Evolutionary conservation across 2,888 invertebrate genomes (phyloP), one percentile per base, ranked within the genome.

Genomic region (Resseliella maxima): DNA sequence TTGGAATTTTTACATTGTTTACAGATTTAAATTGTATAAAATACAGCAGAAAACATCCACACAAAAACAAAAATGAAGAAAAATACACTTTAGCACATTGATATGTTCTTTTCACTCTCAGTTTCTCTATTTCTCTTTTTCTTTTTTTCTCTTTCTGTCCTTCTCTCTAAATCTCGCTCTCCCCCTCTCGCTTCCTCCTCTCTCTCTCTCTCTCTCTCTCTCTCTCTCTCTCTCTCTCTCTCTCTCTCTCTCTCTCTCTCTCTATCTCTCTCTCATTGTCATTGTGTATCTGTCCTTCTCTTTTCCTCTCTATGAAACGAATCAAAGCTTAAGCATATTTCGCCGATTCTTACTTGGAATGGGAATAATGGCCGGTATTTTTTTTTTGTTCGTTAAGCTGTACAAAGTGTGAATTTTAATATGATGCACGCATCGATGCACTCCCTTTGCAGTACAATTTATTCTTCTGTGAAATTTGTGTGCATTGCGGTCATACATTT

Each of bases 351-450:
- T 18, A 8, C 15, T 50, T 72, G 0, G 72, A 31, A 72, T 72
- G 31, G n/a, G 72, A 31, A 72, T 12, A 31, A 72, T 72, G 35
- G 72, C 72, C 72, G 35, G 10, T 18, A 50, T 50, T 50, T 50
- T 27, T 59, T 8, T 24, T 8, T 24, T 12, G 59, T 59, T 41
- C 5, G 41, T 41, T 12, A 12, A 31, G 35, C 31, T 31, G n/a
- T n/a, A 31, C 15, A 72, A 72, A 31, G 31, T 72, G 72, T 72
- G 31, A 72, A 72, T 72, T 10, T 72, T 31, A 35, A 72, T 72
- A 35, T 72, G 72, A 72, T 72, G 72, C 72, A 72, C 72, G 72
- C 72, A 72, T 72, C 72, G 72, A 72, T 72, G 72, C 31, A 31
- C 72, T 72, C 72, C 72, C 72, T 15, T 59, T 27, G 59, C 46